Percentiles rank a stretch among this genome's conserved stretches.
Evolutionary conservation across 2,888 invertebrate genomes (phyloP).

Genomic region (Tenthredo scrophulariae): DNA sequence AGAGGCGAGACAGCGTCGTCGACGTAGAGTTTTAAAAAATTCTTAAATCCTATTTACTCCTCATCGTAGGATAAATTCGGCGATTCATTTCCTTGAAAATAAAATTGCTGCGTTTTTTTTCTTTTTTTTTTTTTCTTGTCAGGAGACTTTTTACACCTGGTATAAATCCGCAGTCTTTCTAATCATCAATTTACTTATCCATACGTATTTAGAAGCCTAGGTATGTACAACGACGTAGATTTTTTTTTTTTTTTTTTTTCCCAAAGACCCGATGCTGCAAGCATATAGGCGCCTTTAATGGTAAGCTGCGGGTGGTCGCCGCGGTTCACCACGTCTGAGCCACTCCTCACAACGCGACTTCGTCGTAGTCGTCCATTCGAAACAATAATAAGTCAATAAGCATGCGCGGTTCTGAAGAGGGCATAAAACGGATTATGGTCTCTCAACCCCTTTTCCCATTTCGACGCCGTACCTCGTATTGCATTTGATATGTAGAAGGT

Average conservation of each 20-base stretch:
- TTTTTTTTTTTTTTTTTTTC: background rate
- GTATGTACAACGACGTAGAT: background rate
- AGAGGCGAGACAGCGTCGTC: background rate
- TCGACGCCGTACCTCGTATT: background rate
- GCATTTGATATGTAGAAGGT: background rate
- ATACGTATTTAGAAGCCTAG: background rate
- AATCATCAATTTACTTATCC: background rate
- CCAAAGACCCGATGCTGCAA: background rate
- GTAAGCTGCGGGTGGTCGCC: constrained; percentile 72
- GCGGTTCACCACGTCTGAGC: constrained; percentile 59
- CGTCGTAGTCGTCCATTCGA: constrained; percentile 5
- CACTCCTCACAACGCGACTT: constrained; percentile 16
- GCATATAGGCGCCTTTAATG: constrained; percentile 67
- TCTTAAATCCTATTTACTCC: background rate
- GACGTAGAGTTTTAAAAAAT: background rate
- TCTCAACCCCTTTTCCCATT: background rate
- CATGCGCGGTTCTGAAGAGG: constrained; percentile 30
- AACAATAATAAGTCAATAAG: constrained; percentile 49
- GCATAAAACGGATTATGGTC: background rate
- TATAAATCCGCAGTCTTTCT: background rate
- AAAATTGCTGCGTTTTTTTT: background rate
- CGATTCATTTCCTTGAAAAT: background rate
- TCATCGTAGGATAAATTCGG: background rate
- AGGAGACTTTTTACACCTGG: background rate
- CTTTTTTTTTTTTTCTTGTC: too few relatives aligned